A percentile compares a stretch with the other conserved stretches of the same genome.
Conservation (phyloP, 2,888 invertebrate genomes). For the Acanthoscelides obtectus region DNA sequence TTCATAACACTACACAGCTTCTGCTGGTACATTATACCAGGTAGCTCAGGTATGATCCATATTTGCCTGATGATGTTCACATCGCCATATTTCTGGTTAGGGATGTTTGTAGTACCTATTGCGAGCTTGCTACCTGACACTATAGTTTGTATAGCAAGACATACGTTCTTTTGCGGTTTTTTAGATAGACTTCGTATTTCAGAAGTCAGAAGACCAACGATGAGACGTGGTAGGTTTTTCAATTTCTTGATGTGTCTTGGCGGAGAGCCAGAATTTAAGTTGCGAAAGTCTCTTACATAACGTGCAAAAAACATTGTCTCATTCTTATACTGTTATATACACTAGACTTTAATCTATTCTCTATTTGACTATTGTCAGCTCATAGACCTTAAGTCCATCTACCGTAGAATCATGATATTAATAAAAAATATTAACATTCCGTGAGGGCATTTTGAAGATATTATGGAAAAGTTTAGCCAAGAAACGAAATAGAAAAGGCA, state of each 20-base stretch:
- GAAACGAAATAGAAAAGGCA: too few relatives aligned
- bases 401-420: too few relatives aligned
- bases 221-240: background rate
- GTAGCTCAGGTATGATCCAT: background rate
- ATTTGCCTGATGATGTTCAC: background rate
- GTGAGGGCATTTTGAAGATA: too few relatives aligned
- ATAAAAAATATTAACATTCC: too few relatives aligned
- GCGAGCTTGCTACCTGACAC: background rate
- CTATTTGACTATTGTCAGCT: too few relatives aligned
- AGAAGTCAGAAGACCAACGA: background rate
- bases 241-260: background rate
- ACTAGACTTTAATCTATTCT: too few relatives aligned
- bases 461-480: too few relatives aligned
- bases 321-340: too few relatives aligned
- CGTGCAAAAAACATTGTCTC: too few relatives aligned
- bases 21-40: background rate
- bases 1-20: slow-evolving; percentile 85
- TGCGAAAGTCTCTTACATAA: background rate
- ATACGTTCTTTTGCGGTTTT: background rate
- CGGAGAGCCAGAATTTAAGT: background rate
- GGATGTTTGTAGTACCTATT: background rate
- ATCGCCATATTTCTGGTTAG: background rate
- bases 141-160: background rate
- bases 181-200: background rate
- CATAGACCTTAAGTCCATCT: too few relatives aligned